Base-by-base conservation (phyloP, 2,888 invertebrate genomes). In the Auanema sp. region DNA sequence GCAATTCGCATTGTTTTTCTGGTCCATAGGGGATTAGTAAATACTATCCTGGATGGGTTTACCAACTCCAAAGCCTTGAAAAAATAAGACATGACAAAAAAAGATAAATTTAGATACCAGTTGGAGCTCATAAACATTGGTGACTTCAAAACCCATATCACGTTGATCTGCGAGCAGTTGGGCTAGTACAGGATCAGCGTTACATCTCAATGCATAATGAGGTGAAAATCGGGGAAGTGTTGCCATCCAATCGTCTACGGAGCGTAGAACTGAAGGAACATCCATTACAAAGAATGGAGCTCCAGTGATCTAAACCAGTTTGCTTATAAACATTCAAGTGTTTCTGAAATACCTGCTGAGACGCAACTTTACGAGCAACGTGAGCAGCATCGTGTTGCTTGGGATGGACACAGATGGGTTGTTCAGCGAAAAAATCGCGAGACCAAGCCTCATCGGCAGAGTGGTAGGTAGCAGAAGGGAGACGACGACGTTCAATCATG, bases 71-170 rank as follows among this genome's bases (percentile, higher is more conserved):
- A 33, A 18, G 62, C 56, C 56, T 55, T n/a, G 11, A 55, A 18
- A n/a, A 16, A 4, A n/a, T 21, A n/a, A n/a, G n/a, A n/a, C 18
- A 23, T n/a, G 24, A 52, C 8, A 47, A 11, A 47, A 1, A 47
- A 47, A 47, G 23, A 3, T 2, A 25, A n/a, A 12, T 11, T 18
- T 25, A 14, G 42, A 33, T 11, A 62, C 67, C 64, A 68, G 47
- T 52, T 58, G 59, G 18, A 68, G 55, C 41, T 72, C 72, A 3
- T 51, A 41, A 0, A 59, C 49, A 50, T 64, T 70, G 14, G 66
- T 25, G 16, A 70, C 97, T 87, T 97, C 97, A 86, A 98, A 98
- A 69, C 91, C 91, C 49, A 90, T 88, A 50, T 95, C 96, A 75
- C 61, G 58, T 42, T 91, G 56, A 55, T 72, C 68, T 18, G 79